A percentile compares a stretch with the other conserved stretches of the same genome.
phyloP scores from a whole-genome alignment of 2,888 invertebrate genomes.

The Drosophila stalkeri region DNA sequence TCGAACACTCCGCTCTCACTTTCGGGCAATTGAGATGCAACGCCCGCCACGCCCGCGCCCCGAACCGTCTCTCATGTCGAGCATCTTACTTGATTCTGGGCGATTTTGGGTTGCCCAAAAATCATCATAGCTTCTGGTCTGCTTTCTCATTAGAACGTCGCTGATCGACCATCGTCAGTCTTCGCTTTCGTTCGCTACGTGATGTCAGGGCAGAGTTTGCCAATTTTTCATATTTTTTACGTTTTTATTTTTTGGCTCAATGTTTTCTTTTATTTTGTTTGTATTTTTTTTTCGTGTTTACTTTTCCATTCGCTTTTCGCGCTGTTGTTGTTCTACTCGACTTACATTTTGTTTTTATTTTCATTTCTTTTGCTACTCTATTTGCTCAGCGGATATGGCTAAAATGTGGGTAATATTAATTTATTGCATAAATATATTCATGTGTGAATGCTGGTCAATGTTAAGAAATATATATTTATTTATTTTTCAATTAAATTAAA shows the following conservation, averaged over 20 bases:
- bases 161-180: constrained; percentile 24
- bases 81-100: neutral
- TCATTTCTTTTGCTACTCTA: constrained; percentile 8
- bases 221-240: constrained; percentile 29
- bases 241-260: constrained; percentile 3
- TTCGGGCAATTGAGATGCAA: constrained; percentile 62
- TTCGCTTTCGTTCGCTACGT: constrained; percentile 69
- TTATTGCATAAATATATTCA: neutral
- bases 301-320: constrained; percentile 13
- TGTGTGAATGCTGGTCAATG: too few species aligned
- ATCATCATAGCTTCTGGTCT: constrained; percentile 49
- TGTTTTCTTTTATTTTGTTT: constrained; percentile 3
- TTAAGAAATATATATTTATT: too few species aligned
- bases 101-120: constrained; percentile 41
- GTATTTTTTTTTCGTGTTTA: constrained; percentile 11
- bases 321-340: constrained; percentile 6
- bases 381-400: neutral
- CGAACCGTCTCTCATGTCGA: neutral
- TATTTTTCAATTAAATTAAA: too few species aligned
- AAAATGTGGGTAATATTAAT: neutral
- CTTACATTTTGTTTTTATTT: constrained; percentile 28
- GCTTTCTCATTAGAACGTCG: constrained; percentile 72
- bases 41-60: neutral
- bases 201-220: constrained; percentile 52
- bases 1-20: constrained; percentile 57